Evolutionary conservation across 2,113 vertebrate genomes (phyloP).

Genomic region (Tragelaphus imberbis): DNA sequence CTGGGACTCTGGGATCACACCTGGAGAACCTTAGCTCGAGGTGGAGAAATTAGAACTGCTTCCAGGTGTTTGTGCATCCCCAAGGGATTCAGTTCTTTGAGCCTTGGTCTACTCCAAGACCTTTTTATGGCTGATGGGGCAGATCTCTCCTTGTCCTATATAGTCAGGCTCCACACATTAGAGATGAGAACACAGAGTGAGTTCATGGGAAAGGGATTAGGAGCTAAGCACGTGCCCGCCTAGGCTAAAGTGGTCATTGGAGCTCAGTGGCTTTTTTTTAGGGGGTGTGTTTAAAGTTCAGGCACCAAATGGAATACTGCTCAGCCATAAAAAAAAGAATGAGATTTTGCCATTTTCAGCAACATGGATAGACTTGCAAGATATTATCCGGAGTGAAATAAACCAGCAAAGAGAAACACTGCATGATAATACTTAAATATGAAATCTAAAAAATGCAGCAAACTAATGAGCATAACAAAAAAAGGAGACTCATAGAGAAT

Average conservation of each 20-base stretch:
- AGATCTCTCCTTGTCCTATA: background rate
- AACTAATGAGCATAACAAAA: background rate
- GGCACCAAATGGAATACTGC: background rate
- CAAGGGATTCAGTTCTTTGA: background rate
- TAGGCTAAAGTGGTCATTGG: background rate
- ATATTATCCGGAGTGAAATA: background rate
- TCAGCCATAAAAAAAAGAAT: background rate
- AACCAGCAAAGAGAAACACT: background rate
- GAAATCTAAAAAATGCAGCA: background rate
- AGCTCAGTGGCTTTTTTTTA: background rate
- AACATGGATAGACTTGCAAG: background rate
- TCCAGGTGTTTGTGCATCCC: background rate
- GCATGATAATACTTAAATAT: background rate
- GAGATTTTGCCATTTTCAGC: background rate
- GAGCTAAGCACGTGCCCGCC: background rate
- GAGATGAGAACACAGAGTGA: background rate
- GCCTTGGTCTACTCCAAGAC: background rate
- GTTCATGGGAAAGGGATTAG: background rate
- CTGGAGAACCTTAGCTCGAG: background rate
- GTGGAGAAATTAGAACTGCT: background rate
- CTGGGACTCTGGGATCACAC: fast-evolving
- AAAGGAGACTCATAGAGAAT: background rate
- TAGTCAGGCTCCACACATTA: background rate
- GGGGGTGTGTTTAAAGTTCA: background rate
- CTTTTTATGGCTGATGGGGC: background rate